Base-by-base conservation (phyloP, 1,140 invertebrate species). In the Cydia splendana region DNA sequence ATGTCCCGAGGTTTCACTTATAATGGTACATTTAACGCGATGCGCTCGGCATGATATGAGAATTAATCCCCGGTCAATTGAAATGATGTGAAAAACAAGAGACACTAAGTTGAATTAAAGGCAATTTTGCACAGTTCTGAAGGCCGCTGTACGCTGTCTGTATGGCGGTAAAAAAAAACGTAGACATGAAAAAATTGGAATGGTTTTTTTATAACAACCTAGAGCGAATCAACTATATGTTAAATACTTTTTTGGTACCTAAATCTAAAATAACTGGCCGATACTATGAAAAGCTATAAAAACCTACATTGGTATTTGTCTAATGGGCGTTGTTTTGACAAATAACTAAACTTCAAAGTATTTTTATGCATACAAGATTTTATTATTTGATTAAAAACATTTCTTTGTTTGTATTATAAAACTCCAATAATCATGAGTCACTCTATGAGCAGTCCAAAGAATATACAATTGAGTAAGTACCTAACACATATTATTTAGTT, bases 381-480 rank as follows among this genome's bases (percentile, higher is more conserved):
- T 75, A 30, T 34, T 73, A 42, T 6, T 15, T 20, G 24, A 42
- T 20, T 45, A 71, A 10, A 45, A 71, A 42, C 13, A 18, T 45
- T 71, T 69, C 3, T 62, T 45, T 76, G 57, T 76, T 53, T 76
- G 18, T 30, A 18, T 76, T 76, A 48, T 75, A 75, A 12, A 38
- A 28, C 2, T 4, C 30, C 7, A 45, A 71, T 75, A 83, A 88
- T 62, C 30, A 92, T 92, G 90, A 92, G 88, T 80, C 88, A 91
- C 82, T 91, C 87, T 80, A 91, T 92, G 90, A 91, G 88, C 84
- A 92, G 89, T 80, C 86, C 89, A 34, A 85, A 87, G 75, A 93
- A 92, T 80, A 92, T 93, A 65, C 90, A 92, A 79, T 79, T 93
- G n/a, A 75, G 78, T 79, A 76, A 51, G 74, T 75, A 71, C 67